Base-by-base conservation (phyloP, 2,797 vertebrate genomes). In the Pampus argenteus region DNA sequence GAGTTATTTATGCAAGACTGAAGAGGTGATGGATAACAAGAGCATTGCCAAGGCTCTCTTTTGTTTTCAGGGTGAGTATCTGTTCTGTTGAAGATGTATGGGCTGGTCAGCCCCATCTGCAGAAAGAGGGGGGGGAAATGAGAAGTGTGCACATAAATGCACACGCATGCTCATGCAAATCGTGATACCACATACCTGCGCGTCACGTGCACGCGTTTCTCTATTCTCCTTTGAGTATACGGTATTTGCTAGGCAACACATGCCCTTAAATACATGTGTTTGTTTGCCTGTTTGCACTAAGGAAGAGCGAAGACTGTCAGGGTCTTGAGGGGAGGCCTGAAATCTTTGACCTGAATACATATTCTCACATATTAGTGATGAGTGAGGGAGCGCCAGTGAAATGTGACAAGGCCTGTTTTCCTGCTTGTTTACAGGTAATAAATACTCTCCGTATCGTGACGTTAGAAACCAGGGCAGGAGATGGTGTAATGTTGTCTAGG, bases 271-370 rank as follows among this genome's bases (percentile, higher is more conserved):
- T 79, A 62, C 81, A 74, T 59, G 79, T 81, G 82, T 88, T 87
- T 83, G 83, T 87, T 85, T 89, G 81, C 84, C 61, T 87, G 87
- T 90, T 83, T 88, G 82, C 82, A 56, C 76, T 83, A 66, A 87
- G 79, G 60, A 76, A 74, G 76, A 66, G 76, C 65, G 84, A 76
- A 78, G 85, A 83, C 85, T 83, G 86, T 83, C 79, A 63, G 79
- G 70, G 78, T 87, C 86, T 90, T 84, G 13, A 36, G 90, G 89
- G 90, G 84, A 74, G 86, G 80, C 60, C 80, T 84, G 66, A 84
- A 90, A 86, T 83, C 81, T 88, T 89, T 92, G 89, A 93, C 86
- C 92, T 87, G 86, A 90, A 93, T 90, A 89, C 89, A 91, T 92
- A 93, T 90, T 91, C 92, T 90, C 85, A 81, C 88, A 85, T 86